phyloP scores from a whole-genome alignment of 2,113 vertebrate genomes.

The Myotis lucifugus region DNA sequence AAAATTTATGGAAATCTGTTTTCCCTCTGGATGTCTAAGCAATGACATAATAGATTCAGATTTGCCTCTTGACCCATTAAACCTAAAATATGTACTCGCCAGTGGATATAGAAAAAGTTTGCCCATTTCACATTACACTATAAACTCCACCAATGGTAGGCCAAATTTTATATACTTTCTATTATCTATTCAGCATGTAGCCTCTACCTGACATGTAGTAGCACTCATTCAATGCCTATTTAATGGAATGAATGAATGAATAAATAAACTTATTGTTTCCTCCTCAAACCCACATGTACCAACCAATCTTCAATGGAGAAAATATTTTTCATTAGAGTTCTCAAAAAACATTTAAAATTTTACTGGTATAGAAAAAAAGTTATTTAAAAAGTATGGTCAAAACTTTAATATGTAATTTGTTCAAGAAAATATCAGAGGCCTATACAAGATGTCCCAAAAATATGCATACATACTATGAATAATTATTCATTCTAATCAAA shows the following conservation, averaged over 20 bases:
- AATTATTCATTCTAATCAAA: too few relatives aligned
- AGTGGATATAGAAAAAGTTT: background rate
- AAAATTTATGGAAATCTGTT: background rate
- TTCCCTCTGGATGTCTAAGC: background rate
- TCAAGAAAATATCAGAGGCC: background rate
- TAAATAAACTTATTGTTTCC: background rate
- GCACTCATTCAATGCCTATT: background rate
- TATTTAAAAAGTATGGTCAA: background rate
- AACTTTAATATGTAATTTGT: background rate
- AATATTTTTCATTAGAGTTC: background rate
- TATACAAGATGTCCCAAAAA: too few relatives aligned
- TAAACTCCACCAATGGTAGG: background rate
- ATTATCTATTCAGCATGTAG: background rate
- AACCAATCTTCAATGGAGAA: background rate
- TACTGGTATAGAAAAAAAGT: background rate
- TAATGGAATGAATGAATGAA: background rate
- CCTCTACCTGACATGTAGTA: background rate
- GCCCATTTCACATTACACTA: rapidly evolving
- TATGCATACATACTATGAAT: too few relatives aligned
- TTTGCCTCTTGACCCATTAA: background rate
- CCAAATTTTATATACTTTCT: background rate
- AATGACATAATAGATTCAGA: background rate
- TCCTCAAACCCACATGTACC: background rate
- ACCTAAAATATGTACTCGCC: background rate
- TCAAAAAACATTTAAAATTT: background rate